Percentiles rank a stretch among this genome's conserved stretches.
Evolutionary conservation across 2,888 invertebrate genomes (phyloP).

Genomic region (Atethmia centrago): DNA sequence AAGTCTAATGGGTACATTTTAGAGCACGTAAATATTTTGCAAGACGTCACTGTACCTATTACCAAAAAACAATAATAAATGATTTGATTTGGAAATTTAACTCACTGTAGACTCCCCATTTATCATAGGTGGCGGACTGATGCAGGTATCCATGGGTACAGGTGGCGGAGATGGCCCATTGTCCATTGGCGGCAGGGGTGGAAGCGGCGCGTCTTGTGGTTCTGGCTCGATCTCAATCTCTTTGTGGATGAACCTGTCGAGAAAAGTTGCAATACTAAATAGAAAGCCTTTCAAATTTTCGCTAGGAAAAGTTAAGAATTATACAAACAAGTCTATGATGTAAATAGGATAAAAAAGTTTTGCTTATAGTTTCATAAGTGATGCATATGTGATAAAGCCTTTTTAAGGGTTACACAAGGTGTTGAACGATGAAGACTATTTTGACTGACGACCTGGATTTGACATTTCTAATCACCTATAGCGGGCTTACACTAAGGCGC

Average conservation of each 20-base stretch:
- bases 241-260: constrained; percentile 58
- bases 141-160: constrained; percentile 83
- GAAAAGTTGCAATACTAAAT: neutral
- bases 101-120: constrained; percentile 85
- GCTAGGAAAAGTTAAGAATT: too few relatives aligned
- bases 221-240: constrained; percentile 73
- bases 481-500: neutral
- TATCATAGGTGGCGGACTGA: constrained; percentile 83
- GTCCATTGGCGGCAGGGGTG: constrained; percentile 72
- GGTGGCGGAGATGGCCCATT: constrained; percentile 75
- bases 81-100: constrained; percentile 15
- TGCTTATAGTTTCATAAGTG: neutral
- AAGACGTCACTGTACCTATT: neutral
- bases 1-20: neutral
- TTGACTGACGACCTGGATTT: neutral
- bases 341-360: neutral
- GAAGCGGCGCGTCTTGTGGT: constrained; percentile 75
- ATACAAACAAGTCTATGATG: too few relatives aligned
- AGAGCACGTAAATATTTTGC: neutral
- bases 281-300: neutral
- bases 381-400: neutral
- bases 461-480: neutral
- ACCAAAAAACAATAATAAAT: neutral
- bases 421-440: neutral
- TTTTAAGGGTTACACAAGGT: neutral